Evolutionary conservation across 2,113 vertebrate species (phyloP).

Genomic region (Asarcornis scutulata): DNA sequence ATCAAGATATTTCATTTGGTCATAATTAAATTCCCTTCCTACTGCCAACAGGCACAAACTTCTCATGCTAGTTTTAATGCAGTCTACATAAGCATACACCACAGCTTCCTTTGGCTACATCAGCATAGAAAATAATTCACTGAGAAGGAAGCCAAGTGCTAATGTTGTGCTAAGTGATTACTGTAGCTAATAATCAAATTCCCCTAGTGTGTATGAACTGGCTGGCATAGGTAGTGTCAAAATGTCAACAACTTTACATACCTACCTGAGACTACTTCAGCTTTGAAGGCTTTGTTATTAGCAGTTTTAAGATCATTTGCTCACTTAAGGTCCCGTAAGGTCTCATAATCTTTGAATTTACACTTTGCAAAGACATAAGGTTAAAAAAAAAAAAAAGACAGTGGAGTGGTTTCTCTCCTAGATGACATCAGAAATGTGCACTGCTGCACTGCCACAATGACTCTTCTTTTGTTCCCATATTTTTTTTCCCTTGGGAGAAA

Average conservation of each 20-base stretch:
- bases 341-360: background rate
- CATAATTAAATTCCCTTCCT: background rate
- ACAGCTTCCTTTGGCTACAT: background rate
- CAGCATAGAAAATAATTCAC: background rate
- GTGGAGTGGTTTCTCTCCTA: background rate
- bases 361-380: background rate
- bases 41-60: background rate
- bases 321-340: background rate
- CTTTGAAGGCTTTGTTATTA: background rate
- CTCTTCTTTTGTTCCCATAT: background rate
- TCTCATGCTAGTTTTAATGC: background rate
- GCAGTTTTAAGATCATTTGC: background rate
- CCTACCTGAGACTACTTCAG: background rate
- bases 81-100: background rate
- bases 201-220: background rate
- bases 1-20: background rate
- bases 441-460: background rate
- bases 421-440: background rate
- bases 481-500: background rate
- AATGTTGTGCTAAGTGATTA: background rate
- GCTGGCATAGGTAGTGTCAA: background rate
- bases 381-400: background rate
- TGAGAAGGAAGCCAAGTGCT: background rate
- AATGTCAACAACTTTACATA: background rate
- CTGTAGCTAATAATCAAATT: background rate